A percentile compares a stretch with the other conserved stretches of the same genome.
Conservation (phyloP, 2,797 vertebrate species). For the Macropodus opercularis region DNA sequence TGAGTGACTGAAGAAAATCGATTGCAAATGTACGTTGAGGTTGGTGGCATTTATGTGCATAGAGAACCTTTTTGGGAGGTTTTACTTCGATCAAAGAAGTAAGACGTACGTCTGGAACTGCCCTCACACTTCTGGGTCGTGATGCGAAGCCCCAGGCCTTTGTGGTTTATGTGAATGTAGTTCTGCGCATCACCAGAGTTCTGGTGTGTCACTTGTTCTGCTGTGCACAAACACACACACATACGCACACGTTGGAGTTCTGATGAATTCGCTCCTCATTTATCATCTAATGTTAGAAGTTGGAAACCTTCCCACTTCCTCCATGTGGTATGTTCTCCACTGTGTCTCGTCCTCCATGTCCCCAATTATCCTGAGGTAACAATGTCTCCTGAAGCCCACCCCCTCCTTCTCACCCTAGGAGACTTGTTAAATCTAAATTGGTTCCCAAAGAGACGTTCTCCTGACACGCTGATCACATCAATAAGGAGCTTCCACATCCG, state of each 20-base stretch:
- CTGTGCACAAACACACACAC: neutral
- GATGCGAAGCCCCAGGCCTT: neutral
- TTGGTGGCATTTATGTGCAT: too few species aligned
- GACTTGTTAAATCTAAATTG: conserved; percentile 49
- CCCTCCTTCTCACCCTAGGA: conserved; percentile 5
- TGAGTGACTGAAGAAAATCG: too few species aligned
- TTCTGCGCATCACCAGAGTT: neutral
- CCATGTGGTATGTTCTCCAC: conserved; percentile 2
- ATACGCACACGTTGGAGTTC: neutral
- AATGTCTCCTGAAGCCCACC: conserved; percentile 6
- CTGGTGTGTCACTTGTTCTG: too few species aligned
- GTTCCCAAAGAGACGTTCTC: conserved; percentile 35
- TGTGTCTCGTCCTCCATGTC: conserved; percentile 13
- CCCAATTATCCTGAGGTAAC: conserved; percentile 40
- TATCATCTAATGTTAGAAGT: neutral
- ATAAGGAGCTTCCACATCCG: conserved; percentile 16
- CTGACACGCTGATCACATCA: conserved; percentile 41
- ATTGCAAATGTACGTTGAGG: too few species aligned
- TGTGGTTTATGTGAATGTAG: neutral
- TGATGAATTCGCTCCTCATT: conserved; percentile 13
- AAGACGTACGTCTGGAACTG: neutral
- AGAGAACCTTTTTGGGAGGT: too few species aligned
- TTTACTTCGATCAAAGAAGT: too few species aligned
- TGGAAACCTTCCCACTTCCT: conserved; percentile 4
- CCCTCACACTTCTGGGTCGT: neutral